These are phyloP conservation scores for Frankliniella intonsa DNA, from an alignment of 2,888 invertebrate species.

Conservation along the genomic window DNA sequence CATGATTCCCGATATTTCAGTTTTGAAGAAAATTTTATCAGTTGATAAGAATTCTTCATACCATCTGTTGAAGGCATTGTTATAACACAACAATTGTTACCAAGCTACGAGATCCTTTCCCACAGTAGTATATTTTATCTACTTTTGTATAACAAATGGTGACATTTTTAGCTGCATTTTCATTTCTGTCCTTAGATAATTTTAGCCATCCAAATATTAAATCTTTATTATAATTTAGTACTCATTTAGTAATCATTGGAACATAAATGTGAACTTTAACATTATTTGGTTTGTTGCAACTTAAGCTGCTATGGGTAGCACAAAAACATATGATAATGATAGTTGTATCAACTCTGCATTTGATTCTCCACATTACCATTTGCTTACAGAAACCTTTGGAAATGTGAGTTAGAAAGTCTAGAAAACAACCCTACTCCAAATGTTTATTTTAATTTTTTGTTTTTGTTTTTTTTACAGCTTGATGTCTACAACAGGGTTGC, in stretches of 20 bases:
- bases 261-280: background rate
- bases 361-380: background rate
- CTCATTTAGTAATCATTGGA: background rate
- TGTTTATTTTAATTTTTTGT: constrained; percentile 31
- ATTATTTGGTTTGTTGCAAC: too few relatives aligned
- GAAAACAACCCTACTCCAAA: background rate
- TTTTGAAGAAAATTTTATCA: too few relatives aligned
- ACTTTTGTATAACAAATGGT: background rate
- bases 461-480: constrained; percentile 55
- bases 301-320: background rate
- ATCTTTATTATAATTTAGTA: background rate
- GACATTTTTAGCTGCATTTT: too few relatives aligned
- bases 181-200: background rate
- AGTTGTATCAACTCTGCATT: background rate
- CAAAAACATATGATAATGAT: background rate
- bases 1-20: too few relatives aligned
- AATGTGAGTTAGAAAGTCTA: background rate
- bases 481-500: constrained; percentile 96
- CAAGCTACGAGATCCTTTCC: background rate
- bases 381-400: background rate
- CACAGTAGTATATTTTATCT: background rate
- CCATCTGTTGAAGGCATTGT: too few relatives aligned
- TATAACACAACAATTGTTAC: background rate
- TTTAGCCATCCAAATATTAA: background rate
- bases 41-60: too few relatives aligned